Percentiles rank a stretch among this genome's conserved stretches.
These are phyloP conservation scores for Peucedramus taeniatus DNA, from an alignment of 2,113 vertebrate genomes.

Conservation along the genomic window DNA sequence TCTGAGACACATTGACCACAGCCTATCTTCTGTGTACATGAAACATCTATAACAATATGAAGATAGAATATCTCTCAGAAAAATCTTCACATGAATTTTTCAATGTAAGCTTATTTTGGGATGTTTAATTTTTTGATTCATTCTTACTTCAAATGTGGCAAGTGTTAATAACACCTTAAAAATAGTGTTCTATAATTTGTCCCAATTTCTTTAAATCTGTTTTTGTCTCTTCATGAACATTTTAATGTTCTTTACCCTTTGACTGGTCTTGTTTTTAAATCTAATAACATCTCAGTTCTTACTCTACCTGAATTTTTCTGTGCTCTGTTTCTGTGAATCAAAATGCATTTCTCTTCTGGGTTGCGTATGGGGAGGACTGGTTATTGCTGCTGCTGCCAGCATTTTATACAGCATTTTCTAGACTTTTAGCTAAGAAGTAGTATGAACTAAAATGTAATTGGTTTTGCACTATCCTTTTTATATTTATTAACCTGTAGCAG, in stretches of 20 bases:
- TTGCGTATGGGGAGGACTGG: neutral
- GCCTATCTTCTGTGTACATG: neutral
- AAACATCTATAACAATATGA: neutral
- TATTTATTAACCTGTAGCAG: conserved; percentile 20
- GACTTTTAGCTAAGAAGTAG: neutral
- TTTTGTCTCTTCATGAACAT: neutral
- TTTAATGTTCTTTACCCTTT: neutral
- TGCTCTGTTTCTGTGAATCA: neutral
- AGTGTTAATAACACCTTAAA: conserved; percentile 9
- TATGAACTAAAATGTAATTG: neutral
- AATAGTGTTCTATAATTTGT: neutral
- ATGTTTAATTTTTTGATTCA: conserved; percentile 1
- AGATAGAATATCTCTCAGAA: neutral
- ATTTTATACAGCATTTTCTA: neutral
- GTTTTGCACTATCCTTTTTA: neutral
- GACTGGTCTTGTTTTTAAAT: neutral
- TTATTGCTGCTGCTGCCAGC: neutral
- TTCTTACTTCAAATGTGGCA: neutral
- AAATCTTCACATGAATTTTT: neutral
- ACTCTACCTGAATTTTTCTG: neutral
- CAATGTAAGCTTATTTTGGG: neutral
- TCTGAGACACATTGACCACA: neutral
- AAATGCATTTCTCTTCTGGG: neutral
- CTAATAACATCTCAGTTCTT: neutral
- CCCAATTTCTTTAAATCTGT: neutral